Base-by-base conservation (phyloP, 2,888 invertebrate species). In the Timema podura region DNA sequence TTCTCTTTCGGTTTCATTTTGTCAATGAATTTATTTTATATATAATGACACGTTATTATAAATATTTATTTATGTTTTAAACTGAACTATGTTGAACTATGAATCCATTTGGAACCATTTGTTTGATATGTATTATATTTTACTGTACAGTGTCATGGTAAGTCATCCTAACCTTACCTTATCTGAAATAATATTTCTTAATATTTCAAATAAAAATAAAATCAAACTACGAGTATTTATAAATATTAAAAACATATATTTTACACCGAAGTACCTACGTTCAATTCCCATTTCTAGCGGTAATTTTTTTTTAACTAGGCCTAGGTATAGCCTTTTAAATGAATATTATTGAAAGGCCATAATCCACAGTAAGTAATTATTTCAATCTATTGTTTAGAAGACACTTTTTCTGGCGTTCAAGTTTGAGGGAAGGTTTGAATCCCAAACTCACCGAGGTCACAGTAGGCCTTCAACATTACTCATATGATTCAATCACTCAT, bases 121-220 rank as follows among this genome's bases (percentile, higher is more conserved):
- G 78, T 65, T 70, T 80, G 48, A 75, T 82, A 71, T 77, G 78
- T 73, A 75, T 80, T 65, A 78, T 83, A 72, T 78, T 88, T 73
- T 89, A 88, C 78, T 87, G 86, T 69, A 85, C 84, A 76, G 86
- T 88, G 75, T 87, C 87, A 72, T 87, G 88, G 88, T 88, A 80
- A 82, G 84, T 78, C 13, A 48, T 9, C 16, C 5, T 59, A 48
- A 47, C 8, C 49, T 48, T 30, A 16, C 9, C n/a, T 5, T 61
- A 10, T 65, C 3, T 51, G 47, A 65, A 44, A 46, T 16, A 6
- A 48, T 8, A 48, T 48, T 15, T 64, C 16, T 15, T 48, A 45
- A 11, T 9, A 15, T 30, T 30, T 57, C 2, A 1, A 57, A 8
- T 57, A 57, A 16, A 57, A 13, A 13, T 57, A 13, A 57, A 57